These are phyloP conservation scores for Cephalotes varians DNA, from an alignment of 2,888 invertebrate species.

Conservation along the genomic window DNA sequence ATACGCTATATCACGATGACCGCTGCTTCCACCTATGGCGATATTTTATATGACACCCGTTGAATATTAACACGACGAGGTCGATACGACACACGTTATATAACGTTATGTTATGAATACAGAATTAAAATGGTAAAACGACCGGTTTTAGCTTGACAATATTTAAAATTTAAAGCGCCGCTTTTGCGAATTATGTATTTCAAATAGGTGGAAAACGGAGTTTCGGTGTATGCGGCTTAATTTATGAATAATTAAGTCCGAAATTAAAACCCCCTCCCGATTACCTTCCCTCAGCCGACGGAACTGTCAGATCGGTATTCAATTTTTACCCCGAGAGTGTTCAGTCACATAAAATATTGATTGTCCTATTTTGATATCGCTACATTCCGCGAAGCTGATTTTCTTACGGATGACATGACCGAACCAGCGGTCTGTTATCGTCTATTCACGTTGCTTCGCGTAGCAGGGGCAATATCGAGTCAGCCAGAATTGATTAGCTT, in stretches of 20 bases:
- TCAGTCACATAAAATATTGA: conserved; percentile 32
- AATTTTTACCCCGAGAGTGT: conserved; percentile 41
- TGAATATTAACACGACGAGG: conserved; percentile 52
- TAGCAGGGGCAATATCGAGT: conserved; percentile 39
- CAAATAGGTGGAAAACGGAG: conserved; percentile 47
- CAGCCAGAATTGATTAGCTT: conserved; percentile 49
- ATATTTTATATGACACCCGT: conserved; percentile 51
- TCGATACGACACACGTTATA: conserved; percentile 53
- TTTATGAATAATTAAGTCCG: conserved; percentile 68
- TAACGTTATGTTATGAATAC: conserved; percentile 56
- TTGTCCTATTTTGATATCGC: conserved; percentile 41
- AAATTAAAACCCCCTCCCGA: conserved; percentile 69
- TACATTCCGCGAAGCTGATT: conserved; percentile 32
- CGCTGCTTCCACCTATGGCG: neutral
- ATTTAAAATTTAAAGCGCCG: conserved; percentile 66
- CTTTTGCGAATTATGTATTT: conserved; percentile 61
- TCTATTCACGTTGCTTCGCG: conserved; percentile 33
- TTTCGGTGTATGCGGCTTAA: conserved; percentile 61
- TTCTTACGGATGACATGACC: conserved; percentile 37
- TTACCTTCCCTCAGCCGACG: conserved; percentile 27
- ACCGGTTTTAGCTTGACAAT: conserved; percentile 50
- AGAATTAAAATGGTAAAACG: conserved; percentile 54
- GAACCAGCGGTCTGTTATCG: conserved; percentile 31
- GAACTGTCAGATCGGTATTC: conserved; percentile 23
- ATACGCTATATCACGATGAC: conserved; percentile 8